Conservation (phyloP, 1,140 invertebrate species). For the Bombus cullumanus region DNA sequence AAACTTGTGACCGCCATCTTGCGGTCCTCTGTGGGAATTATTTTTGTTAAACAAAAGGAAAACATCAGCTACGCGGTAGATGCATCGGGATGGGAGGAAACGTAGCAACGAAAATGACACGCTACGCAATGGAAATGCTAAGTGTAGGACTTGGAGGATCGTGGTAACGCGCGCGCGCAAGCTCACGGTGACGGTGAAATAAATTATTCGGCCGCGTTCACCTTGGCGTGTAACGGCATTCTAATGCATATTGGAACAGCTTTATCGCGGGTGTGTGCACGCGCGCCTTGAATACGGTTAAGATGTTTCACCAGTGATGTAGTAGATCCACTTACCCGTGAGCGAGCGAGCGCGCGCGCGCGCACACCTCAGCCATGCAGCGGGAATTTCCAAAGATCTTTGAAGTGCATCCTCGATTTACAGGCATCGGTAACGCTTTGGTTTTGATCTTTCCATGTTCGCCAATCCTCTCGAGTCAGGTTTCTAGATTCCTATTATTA, state of each 20-base stretch:
- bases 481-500: neutral
- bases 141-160: constrained; percentile 49
- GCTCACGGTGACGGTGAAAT: constrained; percentile 51
- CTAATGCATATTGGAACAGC: constrained; percentile 71
- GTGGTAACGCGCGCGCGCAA: too few relatives aligned
- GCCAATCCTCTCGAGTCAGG: neutral
- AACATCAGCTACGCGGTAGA: too few relatives aligned
- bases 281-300: constrained; percentile 71
- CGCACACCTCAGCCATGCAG: neutral
- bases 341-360: constrained; percentile 21
- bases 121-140: constrained; percentile 35
- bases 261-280: constrained; percentile 70
- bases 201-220: constrained; percentile 69
- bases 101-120: constrained; percentile 31
- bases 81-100: neutral
- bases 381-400: neutral
- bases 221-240: constrained; percentile 68
- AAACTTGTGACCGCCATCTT: neutral
- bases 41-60: neutral
- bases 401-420: neutral
- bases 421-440: neutral
- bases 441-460: neutral
- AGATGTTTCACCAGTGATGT: constrained; percentile 76
- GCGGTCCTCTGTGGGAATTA: neutral
- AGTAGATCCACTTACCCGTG: constrained; percentile 55